Evolutionary conservation across 2,797 vertebrate genomes (phyloP).

Genomic region (Schizopygopsis pylzovi): DNA sequence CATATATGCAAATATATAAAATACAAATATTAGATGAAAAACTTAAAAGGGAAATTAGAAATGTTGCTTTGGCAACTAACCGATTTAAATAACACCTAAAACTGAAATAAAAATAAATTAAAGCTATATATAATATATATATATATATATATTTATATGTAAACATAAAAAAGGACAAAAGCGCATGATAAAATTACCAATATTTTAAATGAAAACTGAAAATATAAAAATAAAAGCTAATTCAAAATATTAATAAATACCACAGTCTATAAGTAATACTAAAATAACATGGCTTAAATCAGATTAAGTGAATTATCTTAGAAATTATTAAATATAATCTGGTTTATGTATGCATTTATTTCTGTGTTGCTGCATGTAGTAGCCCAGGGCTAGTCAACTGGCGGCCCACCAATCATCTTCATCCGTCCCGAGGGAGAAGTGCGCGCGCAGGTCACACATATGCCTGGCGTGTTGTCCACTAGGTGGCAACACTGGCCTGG

Average conservation of each 20-base stretch:
- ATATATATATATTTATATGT: neutral
- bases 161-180: neutral
- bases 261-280: neutral
- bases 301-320: neutral
- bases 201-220: neutral
- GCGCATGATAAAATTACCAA: neutral
- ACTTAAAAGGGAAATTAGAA: neutral
- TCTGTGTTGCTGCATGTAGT: neutral
- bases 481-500: too few relatives aligned
- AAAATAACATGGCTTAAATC: neutral
- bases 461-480: too few relatives aligned
- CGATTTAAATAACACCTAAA: neutral
- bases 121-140: neutral
- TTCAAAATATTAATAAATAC: neutral
- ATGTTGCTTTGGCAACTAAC: neutral
- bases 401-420: too few relatives aligned
- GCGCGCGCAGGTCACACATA: too few relatives aligned
- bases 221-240: neutral
- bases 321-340: neutral
- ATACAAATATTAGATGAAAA: neutral
- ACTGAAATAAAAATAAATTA: neutral
- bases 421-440: too few relatives aligned
- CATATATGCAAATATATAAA: neutral
- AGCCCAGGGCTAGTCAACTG: neutral
- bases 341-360: neutral